phyloP scores from a whole-genome alignment of 2,797 vertebrate species.

The Tragopan temminckii region DNA sequence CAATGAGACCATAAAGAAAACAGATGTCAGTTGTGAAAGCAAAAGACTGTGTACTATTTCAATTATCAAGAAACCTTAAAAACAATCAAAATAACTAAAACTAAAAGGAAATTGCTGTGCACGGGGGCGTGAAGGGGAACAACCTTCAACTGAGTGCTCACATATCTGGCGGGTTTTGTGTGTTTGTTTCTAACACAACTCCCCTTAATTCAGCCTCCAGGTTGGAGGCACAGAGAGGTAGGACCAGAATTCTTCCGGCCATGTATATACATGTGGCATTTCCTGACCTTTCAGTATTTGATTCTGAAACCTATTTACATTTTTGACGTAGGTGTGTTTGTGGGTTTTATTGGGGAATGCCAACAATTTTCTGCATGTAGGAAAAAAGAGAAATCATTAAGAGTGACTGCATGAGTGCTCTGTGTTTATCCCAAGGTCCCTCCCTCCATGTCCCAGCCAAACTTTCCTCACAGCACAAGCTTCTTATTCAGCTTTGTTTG shows the following conservation, averaged over 20 bases:
- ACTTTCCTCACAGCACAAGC: slow-evolving; percentile 53
- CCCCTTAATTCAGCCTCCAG: background rate
- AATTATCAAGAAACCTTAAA: background rate
- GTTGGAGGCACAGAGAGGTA: slow-evolving; percentile 13
- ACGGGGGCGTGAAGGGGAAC: background rate
- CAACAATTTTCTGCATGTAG: slow-evolving; percentile 48
- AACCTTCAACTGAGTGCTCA: background rate
- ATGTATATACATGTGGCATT: slow-evolving; percentile 39
- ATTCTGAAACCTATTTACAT: slow-evolving; percentile 50
- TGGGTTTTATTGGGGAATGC: slow-evolving; percentile 68
- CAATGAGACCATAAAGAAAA: background rate
- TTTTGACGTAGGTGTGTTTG: slow-evolving; percentile 57
- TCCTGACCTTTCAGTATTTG: slow-evolving; percentile 49
- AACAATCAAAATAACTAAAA: background rate
- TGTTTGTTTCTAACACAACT: background rate
- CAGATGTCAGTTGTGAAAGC: background rate
- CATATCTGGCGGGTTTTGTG: background rate
- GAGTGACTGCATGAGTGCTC: slow-evolving; percentile 34
- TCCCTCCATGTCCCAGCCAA: slow-evolving; percentile 14
- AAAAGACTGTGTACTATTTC: background rate
- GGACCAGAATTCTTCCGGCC: slow-evolving; percentile 38
- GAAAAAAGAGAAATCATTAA: background rate
- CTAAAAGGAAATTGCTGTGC: background rate
- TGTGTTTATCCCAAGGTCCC: slow-evolving; percentile 15
- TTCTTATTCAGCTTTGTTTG: slow-evolving; percentile 74